These are phyloP conservation scores for Erinaceus europaeus DNA, from an alignment of 2,113 vertebrate genomes.

Conservation along the genomic window DNA sequence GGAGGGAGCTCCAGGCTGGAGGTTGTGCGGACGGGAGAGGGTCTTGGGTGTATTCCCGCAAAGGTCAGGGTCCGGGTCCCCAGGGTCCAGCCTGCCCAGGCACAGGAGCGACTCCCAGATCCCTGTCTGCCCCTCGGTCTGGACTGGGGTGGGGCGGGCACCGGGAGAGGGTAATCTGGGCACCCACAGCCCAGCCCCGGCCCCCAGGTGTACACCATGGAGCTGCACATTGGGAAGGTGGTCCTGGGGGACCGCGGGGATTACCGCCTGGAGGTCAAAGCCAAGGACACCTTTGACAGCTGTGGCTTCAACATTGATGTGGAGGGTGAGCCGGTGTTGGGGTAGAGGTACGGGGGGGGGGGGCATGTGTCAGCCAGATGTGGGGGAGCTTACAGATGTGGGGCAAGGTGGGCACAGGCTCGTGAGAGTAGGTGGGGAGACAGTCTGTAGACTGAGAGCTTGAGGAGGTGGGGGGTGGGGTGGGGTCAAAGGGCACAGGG, in stretches of 20 bases:
- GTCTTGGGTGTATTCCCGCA: fast-evolving
- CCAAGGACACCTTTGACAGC: slow-evolving; percentile 90
- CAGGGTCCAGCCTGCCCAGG: fast-evolving
- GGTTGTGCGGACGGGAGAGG: fast-evolving
- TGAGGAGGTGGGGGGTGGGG: too few relatives aligned
- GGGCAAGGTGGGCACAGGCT: too few relatives aligned
- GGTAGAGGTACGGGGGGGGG: too few relatives aligned
- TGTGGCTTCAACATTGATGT: slow-evolving; percentile 87
- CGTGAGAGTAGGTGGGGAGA: too few relatives aligned
- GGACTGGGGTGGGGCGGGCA: not conserved
- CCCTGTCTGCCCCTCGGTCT: not conserved
- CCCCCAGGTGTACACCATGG: slow-evolving; percentile 87
- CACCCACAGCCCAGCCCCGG: not conserved
- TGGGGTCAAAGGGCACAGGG: not conserved
- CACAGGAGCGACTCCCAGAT: fast-evolving
- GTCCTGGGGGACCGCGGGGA: slow-evolving; percentile 87
- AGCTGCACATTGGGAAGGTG: slow-evolving; percentile 88
- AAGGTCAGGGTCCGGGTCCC: too few relatives aligned
- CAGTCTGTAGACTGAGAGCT: too few relatives aligned
- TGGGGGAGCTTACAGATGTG: fast-evolving
- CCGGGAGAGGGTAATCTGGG: fast-evolving
- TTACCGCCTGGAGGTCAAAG: slow-evolving; percentile 91
- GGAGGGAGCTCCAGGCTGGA: fast-evolving
- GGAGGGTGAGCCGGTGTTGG: slow-evolving; percentile 79
- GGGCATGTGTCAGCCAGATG: not conserved